These are phyloP conservation scores for Machaerirhynchus nigripectus DNA, from an alignment of 2,113 vertebrate species.

Conservation along the genomic window DNA sequence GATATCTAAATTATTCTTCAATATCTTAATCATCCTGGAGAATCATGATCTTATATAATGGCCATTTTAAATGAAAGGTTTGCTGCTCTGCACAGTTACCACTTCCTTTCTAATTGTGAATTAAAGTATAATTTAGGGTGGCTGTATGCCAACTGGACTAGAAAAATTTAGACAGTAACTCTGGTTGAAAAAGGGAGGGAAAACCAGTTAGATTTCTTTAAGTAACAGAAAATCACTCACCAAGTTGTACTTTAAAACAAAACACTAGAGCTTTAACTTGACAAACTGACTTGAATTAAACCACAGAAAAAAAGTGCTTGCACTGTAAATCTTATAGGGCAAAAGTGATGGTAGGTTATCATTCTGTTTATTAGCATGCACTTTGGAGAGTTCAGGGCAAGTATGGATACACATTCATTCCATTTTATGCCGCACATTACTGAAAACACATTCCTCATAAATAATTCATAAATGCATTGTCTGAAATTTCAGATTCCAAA, in stretches of 20 bases:
- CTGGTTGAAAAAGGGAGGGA: not conserved
- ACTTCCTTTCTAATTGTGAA: slow-evolving; percentile 69
- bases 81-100: slow-evolving; percentile 52
- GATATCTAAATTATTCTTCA: slow-evolving; percentile 57
- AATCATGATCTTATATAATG: slow-evolving; percentile 49
- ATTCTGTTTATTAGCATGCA: slow-evolving; percentile 57
- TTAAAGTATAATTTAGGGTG: slow-evolving; percentile 60
- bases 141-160: slow-evolving; percentile 18
- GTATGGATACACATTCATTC: slow-evolving; percentile 54
- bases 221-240: slow-evolving; percentile 30
- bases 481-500: slow-evolving; percentile 67
- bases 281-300: slow-evolving; percentile 59
- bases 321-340: slow-evolving; percentile 55
- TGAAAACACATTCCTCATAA: slow-evolving; percentile 63
- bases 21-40: slow-evolving; percentile 57
- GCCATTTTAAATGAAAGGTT: slow-evolving; percentile 61
- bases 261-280: slow-evolving; percentile 21
- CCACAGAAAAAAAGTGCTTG: slow-evolving; percentile 48
- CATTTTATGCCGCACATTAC: slow-evolving; percentile 59
- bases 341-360: slow-evolving; percentile 42
- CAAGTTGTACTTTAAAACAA: slow-evolving; percentile 29
- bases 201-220: slow-evolving; percentile 11
- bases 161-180: slow-evolving; percentile 49
- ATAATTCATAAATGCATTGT: slow-evolving; percentile 67
- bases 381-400: slow-evolving; percentile 65